Conservation (phyloP, 92 coral and sea anemone genomes). For the Montipora capitata region DNA sequence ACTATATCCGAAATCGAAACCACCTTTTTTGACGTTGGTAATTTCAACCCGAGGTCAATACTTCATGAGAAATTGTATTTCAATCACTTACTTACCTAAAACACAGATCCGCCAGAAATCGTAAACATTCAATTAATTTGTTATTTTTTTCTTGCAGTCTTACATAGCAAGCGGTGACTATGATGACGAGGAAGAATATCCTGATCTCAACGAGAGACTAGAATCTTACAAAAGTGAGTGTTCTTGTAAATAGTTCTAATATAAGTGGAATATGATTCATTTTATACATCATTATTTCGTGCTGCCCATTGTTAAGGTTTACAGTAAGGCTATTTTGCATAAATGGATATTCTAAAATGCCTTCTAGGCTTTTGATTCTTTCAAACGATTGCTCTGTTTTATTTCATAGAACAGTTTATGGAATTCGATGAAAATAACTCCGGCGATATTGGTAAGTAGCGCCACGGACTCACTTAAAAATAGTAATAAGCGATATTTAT, state of each 20-base stretch:
- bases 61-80: conserved; percentile 30
- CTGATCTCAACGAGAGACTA: conserved; percentile 85
- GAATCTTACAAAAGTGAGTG: conserved; percentile 92
- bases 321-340: too few relatives aligned
- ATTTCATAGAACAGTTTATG: conserved; percentile 90
- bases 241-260: too few relatives aligned
- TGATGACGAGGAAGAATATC: conserved; percentile 97
- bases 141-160: conserved; percentile 68
- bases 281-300: too few relatives aligned
- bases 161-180: conserved; percentile 92
- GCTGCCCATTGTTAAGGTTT: too few relatives aligned
- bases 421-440: conserved; percentile 95
- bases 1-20: conserved; percentile 28
- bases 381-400: neutral
- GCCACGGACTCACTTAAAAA: neutral
- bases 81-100: neutral
- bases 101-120: too few relatives aligned
- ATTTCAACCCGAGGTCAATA: conserved; percentile 25
- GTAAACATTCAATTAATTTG: too few relatives aligned
- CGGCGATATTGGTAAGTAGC: conserved; percentile 94
- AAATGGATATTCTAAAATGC: too few relatives aligned
- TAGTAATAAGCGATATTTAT: neutral
- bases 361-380: neutral
- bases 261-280: too few relatives aligned
- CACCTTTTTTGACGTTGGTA: neutral